Conservation (phyloP, 2,113 vertebrate species). For the Ursus arctos region DNA sequence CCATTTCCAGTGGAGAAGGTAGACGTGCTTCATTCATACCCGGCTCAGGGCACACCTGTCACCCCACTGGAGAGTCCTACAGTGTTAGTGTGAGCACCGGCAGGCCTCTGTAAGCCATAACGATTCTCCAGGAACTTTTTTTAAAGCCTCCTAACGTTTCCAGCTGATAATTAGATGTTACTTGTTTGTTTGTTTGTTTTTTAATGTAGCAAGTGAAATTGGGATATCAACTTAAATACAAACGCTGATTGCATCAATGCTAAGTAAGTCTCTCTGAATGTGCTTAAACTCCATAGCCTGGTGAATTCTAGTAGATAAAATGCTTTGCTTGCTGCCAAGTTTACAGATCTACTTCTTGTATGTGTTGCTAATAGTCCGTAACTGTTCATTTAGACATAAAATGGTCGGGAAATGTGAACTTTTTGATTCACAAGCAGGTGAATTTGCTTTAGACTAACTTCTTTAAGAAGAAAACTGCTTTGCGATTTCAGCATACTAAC, state of each 20-base stretch:
- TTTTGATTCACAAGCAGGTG: background rate
- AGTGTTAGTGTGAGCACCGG: background rate
- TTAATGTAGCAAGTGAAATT: background rate
- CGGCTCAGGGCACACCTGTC: background rate
- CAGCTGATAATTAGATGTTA: background rate
- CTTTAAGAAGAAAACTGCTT: background rate
- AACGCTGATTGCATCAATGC: background rate
- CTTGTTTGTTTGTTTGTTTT: background rate
- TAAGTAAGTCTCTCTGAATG: background rate
- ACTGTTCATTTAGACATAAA: background rate
- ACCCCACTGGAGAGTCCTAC: background rate
- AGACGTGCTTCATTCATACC: background rate
- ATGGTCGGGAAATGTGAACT: background rate
- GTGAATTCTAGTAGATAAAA: background rate
- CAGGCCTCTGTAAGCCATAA: background rate
- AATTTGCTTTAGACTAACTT: background rate
- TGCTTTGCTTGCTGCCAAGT: background rate
- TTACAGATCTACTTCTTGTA: background rate
- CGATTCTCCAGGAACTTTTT: background rate
- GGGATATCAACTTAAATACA: constrained; percentile 16
- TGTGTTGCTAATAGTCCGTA: background rate
- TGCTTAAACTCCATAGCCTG: background rate
- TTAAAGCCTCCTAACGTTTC: background rate
- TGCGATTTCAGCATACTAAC: background rate
- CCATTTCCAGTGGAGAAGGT: background rate